phyloP scores from a whole-genome alignment of 2,113 vertebrate species.

The Thamnaconus septentrionalis region DNA sequence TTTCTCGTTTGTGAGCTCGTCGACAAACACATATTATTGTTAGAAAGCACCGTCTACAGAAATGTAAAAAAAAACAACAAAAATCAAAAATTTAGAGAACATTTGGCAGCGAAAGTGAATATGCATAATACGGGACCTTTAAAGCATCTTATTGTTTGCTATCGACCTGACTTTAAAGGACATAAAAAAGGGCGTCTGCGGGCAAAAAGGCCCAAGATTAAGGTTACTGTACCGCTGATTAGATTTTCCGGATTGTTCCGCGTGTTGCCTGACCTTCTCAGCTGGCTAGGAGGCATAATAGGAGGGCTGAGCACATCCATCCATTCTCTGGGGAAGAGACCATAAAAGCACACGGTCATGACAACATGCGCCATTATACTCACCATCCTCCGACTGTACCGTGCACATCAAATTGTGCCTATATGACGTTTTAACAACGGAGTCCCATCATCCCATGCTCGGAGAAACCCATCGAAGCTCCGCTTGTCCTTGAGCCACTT shows the following conservation, averaged over 20 bases:
- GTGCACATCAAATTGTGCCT: slow-evolving; percentile 30
- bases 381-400: slow-evolving; percentile 34
- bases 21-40: too few species aligned
- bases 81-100: too few species aligned
- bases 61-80: slow-evolving; percentile 1
- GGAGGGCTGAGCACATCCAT: slow-evolving; percentile 79
- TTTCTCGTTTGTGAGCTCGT: too few species aligned
- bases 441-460: slow-evolving; percentile 51
- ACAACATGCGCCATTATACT: slow-evolving; percentile 62
- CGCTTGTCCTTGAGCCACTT: slow-evolving; percentile 65
- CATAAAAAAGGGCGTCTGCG: slow-evolving; percentile 21
- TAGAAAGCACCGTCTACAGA: too few species aligned
- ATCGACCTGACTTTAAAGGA: slow-evolving; percentile 31
- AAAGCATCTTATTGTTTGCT: slow-evolving; percentile 38
- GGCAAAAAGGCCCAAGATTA: slow-evolving; percentile 30
- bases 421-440: slow-evolving; percentile 62
- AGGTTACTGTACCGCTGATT: slow-evolving; percentile 64
- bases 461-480: slow-evolving; percentile 49
- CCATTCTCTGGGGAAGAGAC: slow-evolving; percentile 72
- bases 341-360: slow-evolving; percentile 59
- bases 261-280: slow-evolving; percentile 60
- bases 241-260: slow-evolving; percentile 47
- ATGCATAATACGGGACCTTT: slow-evolving; percentile 12
- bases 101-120: too few species aligned
- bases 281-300: slow-evolving; percentile 68